Evolutionary conservation across 2,888 invertebrate species (phyloP).

Genomic region (Eupelmus urozonus): DNA sequence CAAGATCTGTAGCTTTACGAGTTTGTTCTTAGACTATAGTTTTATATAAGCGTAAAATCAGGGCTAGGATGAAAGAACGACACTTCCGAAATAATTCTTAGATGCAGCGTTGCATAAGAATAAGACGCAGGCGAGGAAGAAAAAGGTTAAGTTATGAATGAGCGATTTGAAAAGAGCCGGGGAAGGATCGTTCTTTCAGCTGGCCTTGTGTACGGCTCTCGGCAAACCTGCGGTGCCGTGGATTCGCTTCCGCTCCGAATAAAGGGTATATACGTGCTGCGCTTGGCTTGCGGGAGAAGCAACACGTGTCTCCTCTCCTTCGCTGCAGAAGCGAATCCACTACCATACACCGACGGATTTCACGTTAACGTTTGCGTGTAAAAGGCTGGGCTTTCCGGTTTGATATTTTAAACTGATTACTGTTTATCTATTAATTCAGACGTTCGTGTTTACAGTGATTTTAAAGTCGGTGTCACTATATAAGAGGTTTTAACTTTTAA

Average conservation of each 20-base stretch:
- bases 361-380: background rate
- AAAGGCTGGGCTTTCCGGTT: background rate
- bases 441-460: too few species aligned
- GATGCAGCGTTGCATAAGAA: background rate
- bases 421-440: too few species aligned
- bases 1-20: too few species aligned
- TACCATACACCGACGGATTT: background rate
- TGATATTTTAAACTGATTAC: background rate
- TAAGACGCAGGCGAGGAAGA: background rate
- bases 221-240: background rate
- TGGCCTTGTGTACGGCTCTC: background rate
- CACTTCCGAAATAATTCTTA: background rate
- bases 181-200: constrained; percentile 1
- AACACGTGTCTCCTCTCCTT: constrained; percentile 41
- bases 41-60: background rate
- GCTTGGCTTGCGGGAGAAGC: constrained; percentile 13
- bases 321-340: constrained; percentile 12
- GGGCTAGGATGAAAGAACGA: background rate
- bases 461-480: too few species aligned
- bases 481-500: too few species aligned
- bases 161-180: background rate
- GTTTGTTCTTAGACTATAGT: too few species aligned
- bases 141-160: background rate
- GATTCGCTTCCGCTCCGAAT: constrained; percentile 31
- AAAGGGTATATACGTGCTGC: background rate